These are phyloP conservation scores for Anagrus nilaparvatae DNA, from an alignment of 1,140 invertebrate genomes.

Conservation along the genomic window DNA sequence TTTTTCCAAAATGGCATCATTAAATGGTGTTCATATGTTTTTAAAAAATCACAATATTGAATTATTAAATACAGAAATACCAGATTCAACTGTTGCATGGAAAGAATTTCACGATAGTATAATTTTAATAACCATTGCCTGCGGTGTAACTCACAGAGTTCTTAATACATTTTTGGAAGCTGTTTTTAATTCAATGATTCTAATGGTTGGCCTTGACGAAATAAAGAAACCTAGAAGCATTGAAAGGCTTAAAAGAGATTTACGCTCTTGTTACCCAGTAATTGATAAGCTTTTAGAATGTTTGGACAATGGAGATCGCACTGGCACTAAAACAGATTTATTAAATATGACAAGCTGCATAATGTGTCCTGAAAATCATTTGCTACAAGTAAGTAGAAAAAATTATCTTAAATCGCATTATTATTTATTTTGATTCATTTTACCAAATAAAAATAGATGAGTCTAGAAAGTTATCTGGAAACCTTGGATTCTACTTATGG, in stretches of 20 bases:
- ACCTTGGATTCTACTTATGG: constrained; percentile 66
- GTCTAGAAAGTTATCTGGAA: constrained; percentile 65
- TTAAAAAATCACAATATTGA: constrained; percentile 58
- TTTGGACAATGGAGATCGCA: constrained; percentile 52
- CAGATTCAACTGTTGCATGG: constrained; percentile 64
- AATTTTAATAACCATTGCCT: constrained; percentile 55
- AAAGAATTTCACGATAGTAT: constrained; percentile 60
- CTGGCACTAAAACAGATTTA: constrained; percentile 47
- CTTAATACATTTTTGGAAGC: constrained; percentile 55
- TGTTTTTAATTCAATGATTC: constrained; percentile 63
- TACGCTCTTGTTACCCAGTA: constrained; percentile 62
- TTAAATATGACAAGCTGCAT: constrained; percentile 55
- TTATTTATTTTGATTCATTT: constrained; percentile 2
- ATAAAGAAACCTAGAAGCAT: constrained; percentile 62
- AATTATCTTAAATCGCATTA: constrained; percentile 2
- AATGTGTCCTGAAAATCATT: constrained; percentile 56
- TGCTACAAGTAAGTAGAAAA: constrained; percentile 52
- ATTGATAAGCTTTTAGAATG: constrained; percentile 65
- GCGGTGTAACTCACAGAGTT: constrained; percentile 50
- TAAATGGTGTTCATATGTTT: constrained; percentile 80
- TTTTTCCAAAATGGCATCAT: constrained; percentile 66
- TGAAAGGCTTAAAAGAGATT: constrained; percentile 67
- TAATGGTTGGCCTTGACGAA: constrained; percentile 68
- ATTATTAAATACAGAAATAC: constrained; percentile 53
- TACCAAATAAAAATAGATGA: constrained; percentile 44